Evolutionary conservation across 2,888 invertebrate genomes (phyloP).

Genomic region (Agrochola macilenta): DNA sequence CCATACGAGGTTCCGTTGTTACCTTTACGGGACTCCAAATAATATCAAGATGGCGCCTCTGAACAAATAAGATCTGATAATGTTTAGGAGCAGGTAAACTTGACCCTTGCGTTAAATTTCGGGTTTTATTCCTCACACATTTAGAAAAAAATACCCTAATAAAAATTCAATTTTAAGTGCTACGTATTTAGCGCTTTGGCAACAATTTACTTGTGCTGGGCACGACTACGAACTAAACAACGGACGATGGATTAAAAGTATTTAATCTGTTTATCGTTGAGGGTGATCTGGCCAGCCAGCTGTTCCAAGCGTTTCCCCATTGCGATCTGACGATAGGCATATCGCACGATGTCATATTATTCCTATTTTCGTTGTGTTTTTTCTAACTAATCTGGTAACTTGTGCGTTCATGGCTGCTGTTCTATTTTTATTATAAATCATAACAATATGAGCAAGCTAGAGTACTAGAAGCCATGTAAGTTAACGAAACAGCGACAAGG

Average conservation of each 20-base stretch:
- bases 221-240: constrained; percentile 31
- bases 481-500: constrained; percentile 40
- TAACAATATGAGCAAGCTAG: constrained; percentile 33
- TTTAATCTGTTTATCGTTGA: constrained; percentile 62
- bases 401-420: constrained; percentile 6
- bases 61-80: constrained; percentile 79
- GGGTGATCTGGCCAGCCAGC: constrained; percentile 61
- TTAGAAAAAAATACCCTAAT: constrained; percentile 68
- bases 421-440: constrained; percentile 51
- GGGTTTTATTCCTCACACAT: constrained; percentile 65
- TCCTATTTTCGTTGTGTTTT: constrained; percentile 34
- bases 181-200: constrained; percentile 65
- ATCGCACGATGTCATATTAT: constrained; percentile 47
- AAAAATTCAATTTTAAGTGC: constrained; percentile 71
- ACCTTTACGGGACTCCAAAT: constrained; percentile 66
- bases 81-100: constrained; percentile 75
- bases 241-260: constrained; percentile 51
- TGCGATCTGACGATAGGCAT: constrained; percentile 54
- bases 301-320: constrained; percentile 60
- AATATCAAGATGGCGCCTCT: constrained; percentile 78
- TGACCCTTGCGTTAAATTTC: constrained; percentile 72
- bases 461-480: constrained; percentile 56
- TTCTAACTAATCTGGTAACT: constrained; percentile 34
- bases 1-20: constrained; percentile 63
- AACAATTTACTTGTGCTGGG: constrained; percentile 58